Evolutionary conservation across 2,113 vertebrate species (phyloP), one percentile per base, ranked within the genome.

Genomic region (Puma concolor): DNA sequence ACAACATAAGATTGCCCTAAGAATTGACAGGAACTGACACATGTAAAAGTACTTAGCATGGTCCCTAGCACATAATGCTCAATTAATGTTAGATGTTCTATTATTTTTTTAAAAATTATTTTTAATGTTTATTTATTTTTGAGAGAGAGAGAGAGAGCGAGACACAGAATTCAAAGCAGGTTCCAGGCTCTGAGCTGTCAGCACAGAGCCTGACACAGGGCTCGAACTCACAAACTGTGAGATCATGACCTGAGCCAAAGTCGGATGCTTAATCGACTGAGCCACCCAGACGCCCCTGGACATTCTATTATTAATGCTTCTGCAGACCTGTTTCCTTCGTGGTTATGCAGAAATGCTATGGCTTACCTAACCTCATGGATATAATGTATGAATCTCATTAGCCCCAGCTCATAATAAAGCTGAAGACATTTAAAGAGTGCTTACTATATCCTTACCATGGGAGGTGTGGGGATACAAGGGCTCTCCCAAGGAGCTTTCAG

Each of bases 21-120:
- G 88, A 92, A 94, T 48, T 29, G 91, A 71, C 60, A 79, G 41
- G 88, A 91, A 91, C 79, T 66, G n/a, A 91, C 84, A 60, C 17
- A 31, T n/a, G 48, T 89, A 52, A 88, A 95, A 80, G 64, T 60
- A 71, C 36, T 92, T 88, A 95, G 72, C 67, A 41, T 1, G 19
- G 64, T 79, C 25, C 96, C 80, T 81, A 81, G 66, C n/a, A 72
- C 67, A 27, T 41, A 57, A 21, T 41, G 16, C 48, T 83, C 41
- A 76, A 2, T 79, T 52, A 50, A 21, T 74, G 41, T 76, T 83
- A 41, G 88, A 84, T 25, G 9, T 38, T 82, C 57, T 60, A 7
- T 60, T 60, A 60, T 60, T 60, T 57, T 54, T 7, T 3, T 10
- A 60, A 60, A 60, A 60, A 9, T 25, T 60, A 44, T 21, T 60